Percentiles rank a stretch among this genome's conserved stretches.
phyloP scores from a whole-genome alignment of 2,888 invertebrate genomes.

The Harpalus rubripes region DNA sequence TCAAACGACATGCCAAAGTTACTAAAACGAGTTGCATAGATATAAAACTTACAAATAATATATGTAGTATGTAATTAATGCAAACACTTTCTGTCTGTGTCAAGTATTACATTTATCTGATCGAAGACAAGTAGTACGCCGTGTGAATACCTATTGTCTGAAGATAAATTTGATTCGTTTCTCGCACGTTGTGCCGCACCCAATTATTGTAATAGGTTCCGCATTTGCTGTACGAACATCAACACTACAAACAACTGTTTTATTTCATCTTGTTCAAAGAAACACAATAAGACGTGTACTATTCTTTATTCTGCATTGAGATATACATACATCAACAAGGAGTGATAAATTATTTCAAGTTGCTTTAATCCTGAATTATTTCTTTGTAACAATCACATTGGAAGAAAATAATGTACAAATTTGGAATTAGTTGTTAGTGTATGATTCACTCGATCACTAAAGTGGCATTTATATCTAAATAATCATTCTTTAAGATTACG shows the following conservation, averaged over 20 bases:
- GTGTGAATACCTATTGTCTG: background rate
- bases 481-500: too few relatives aligned
- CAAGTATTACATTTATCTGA: background rate
- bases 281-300: background rate
- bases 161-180: constrained; percentile 29
- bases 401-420: background rate
- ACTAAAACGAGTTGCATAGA: too few relatives aligned
- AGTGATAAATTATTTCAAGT: background rate
- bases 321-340: background rate
- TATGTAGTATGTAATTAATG: too few relatives aligned
- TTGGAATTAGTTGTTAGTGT: too few relatives aligned
- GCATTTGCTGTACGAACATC: constrained; percentile 16
- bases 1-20: too few relatives aligned
- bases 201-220: constrained; percentile 46
- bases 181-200: constrained; percentile 8
- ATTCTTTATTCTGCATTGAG: background rate
- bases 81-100: background rate
- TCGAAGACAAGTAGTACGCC: background rate
- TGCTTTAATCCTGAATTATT: background rate
- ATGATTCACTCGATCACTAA: too few relatives aligned
- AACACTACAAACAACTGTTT: background rate
- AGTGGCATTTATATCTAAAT: too few relatives aligned
- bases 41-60: too few relatives aligned
- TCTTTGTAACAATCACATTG: background rate
- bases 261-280: background rate